Base-by-base conservation (phyloP, 2,888 invertebrate species). In the Heliconius ismenius region DNA sequence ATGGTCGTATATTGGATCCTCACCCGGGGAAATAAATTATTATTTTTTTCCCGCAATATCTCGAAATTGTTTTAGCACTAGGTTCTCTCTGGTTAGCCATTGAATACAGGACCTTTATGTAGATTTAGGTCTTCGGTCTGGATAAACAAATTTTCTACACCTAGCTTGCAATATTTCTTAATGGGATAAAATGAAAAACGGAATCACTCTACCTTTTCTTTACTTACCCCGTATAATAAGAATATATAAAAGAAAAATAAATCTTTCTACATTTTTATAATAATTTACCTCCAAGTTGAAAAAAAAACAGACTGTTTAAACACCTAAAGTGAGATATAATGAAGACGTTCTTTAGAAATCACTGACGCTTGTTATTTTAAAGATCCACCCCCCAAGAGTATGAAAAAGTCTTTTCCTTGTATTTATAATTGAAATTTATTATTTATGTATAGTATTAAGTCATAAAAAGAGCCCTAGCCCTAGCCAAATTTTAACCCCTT, bases 241-340 rank as follows among this genome's bases (percentile, higher is more conserved):
- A 62, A 62, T 26, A 26, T 62, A 64, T 65, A 65, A n/a, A 36
- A 13, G 39, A 24, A 36, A 39, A 67, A n/a, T 24, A 67, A 67
- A 39, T 67, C 36, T 24, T 39, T 67, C 24, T 67, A 24, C 65
- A 36, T 36, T 21, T 64, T 65, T 15, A 36, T 65, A 67, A 67
- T 39, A 67, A 39, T 67, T 67, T 67, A 24, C 36, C 24, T 67
- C 15, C 6, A 67, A 67, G n/a, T 36, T 49, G 18, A 65, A 21
- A 67, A 67, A 65, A 67, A 67, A 67, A 39, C 36, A 7, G n/a
- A 67, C 65, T 65, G 65, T 65, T 39, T 67, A 67, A 67, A 67
- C 65, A 67, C 65, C 39, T 67, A 39, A 67, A 67, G 65, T 67
- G 65, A 67, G 24, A 67, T 67, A 67, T 67, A 67, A 67, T 67